Base-by-base conservation (phyloP, 2,113 vertebrate species). In the Hymenochirus boettgeri region DNA sequence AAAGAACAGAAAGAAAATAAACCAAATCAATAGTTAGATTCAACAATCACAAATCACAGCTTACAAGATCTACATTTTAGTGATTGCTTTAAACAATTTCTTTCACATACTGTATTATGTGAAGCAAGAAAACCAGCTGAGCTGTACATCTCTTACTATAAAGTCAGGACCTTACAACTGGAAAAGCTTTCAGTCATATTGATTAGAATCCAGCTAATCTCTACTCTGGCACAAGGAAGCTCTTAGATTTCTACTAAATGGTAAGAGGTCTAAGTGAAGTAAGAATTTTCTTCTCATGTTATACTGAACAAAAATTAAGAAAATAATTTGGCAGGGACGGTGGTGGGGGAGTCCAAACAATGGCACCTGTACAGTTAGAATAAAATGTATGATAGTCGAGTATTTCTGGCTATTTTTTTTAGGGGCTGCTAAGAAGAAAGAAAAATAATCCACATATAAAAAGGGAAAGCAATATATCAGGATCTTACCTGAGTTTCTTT, bases 401-500 rank as follows among this genome's bases (percentile, higher is more conserved):
- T 7, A 42, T 17, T n/a, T 13, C 39, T 17, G 39, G 39, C 39
- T 42, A n/a, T n/a, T n/a, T n/a, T n/a, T n/a, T n/a, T n/a, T 7
- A 35, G 33, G 10, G 33, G 9, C 10, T 2, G 15, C 7, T 6
- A 5, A 31, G 29, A 6, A 35, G 33, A 2, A 35, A 3, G 10
- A 13, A 35, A 31, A 31, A 35, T 12, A 13, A 12, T 35, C 15
- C 33, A 12, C 9, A 11, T 13, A 35, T 12, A n/a, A n/a, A n/a
- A n/a, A n/a, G n/a, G n/a, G n/a, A 12, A 35, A 8, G 8, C 3
- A 35, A 35, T 7, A 35, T 35, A 35, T 8, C 55, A 73, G 46
- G 27, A 61, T 84, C 93, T 88, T 92, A 97, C 95, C 94, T 73
- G 93, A 97, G 84, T 97, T 95, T 82, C 95, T 94, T 83, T 97